Base-by-base conservation (phyloP, 2,113 vertebrate genomes). In the Istiophorus platypterus region DNA sequence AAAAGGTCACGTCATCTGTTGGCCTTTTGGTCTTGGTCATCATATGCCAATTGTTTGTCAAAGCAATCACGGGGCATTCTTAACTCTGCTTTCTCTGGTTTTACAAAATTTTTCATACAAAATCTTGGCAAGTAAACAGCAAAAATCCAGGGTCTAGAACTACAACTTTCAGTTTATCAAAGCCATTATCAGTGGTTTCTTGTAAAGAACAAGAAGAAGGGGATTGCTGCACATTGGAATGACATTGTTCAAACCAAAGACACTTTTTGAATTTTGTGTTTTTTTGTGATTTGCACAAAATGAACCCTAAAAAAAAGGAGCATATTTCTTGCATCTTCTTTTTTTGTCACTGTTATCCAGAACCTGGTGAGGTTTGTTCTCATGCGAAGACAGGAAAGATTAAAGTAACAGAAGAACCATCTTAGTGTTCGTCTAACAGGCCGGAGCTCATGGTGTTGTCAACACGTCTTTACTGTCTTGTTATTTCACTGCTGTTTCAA, bases 211-310 rank as follows among this genome's bases (percentile, higher is more conserved):
- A 1, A 41, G 57, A 41, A 62, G 51, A 81, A 71, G 54, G 57
- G 65, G 72, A 73, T 72, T 80, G 73, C 64, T 82, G 80, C 81
- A 86, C 72, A 73, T 73, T 72, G 68, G 64, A 87, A 80, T 79
- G 52, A 76, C 76, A n/a, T 84, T 90, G 85, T 93, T 81, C 91
- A 91, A 91, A 92, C 92, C 90, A 93, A 94, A 93, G 86, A 91
- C 76, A 67, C 84, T 67, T 87, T 87, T 80, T 69, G 56, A 88
- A 82, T 71, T 56, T 20, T 57, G 22, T 26, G 12, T 14, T 62
- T 89, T 82, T 84, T 81, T 81, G 71, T 84, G 81, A 85, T 91
- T 88, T 90, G 90, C 86, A 90, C 86, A 91, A 82, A 89, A 78
- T 24, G n/a, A 78, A 63, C 82, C 82, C 67, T 65, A 41, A 84